Percentiles rank a stretch among this genome's conserved stretches.
These are phyloP conservation scores for Fregetta grallaria DNA, from an alignment of 2,113 vertebrate genomes.

Conservation along the genomic window DNA sequence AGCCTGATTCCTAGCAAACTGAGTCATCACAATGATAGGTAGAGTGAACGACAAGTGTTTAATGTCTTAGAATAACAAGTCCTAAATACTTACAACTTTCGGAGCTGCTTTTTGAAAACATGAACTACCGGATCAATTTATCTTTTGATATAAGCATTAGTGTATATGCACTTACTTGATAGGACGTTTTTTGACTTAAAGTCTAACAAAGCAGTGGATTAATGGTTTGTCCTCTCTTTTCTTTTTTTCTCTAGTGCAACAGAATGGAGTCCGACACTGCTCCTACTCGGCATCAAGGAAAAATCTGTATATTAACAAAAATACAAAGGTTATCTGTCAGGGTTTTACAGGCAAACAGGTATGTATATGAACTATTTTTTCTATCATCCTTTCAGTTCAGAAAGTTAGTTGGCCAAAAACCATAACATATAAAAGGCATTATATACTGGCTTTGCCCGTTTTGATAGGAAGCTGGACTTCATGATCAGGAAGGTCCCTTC, in stretches of 20 bases:
- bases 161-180: neutral
- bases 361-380: constrained; percentile 11
- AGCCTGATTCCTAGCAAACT: neutral
- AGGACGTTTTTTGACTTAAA: neutral
- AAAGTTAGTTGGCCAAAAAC: neutral
- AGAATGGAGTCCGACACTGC: constrained; percentile 87
- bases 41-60: neutral
- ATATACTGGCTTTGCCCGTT: neutral
- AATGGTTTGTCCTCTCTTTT: neutral
- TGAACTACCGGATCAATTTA: neutral
- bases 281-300: constrained; percentile 84
- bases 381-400: neutral
- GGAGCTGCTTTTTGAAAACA: neutral
- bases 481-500: neutral
- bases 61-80: neutral
- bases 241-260: constrained; percentile 82
- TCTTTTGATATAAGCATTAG: neutral
- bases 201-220: neutral
- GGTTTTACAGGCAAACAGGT: constrained; percentile 99
- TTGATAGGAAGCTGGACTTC: neutral
- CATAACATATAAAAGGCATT: neutral
- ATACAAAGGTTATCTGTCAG: constrained; percentile 95
- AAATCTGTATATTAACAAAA: constrained; percentile 89
- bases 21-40: rapidly evolving
- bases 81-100: neutral